Evolutionary conservation across 2,113 vertebrate species (phyloP).

Genomic region (Corynorhinus townsendii): DNA sequence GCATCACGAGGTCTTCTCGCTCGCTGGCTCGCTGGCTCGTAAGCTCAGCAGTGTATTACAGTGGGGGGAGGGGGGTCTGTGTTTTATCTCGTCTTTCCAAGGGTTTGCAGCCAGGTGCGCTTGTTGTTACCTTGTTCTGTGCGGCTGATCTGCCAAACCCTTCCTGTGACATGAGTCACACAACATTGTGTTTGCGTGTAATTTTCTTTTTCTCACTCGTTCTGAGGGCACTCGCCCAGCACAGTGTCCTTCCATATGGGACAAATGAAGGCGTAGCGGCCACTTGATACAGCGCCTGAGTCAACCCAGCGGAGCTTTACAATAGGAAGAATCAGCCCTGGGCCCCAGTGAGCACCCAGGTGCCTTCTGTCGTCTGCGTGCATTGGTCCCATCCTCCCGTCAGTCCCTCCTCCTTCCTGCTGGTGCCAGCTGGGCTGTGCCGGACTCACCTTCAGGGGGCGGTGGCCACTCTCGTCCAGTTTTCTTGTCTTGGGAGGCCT

Average conservation of each 20-base stretch:
- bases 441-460: fast-evolving
- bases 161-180: fast-evolving
- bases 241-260: neutral
- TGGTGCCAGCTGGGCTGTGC: neutral
- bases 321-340: fast-evolving
- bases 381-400: fast-evolving
- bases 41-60: neutral
- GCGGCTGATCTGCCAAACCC: neutral
- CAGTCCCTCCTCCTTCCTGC: neutral
- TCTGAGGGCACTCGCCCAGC: neutral
- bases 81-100: fast-evolving
- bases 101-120: too few species aligned
- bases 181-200: neutral
- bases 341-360: fast-evolving
- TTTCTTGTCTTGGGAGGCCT: too few species aligned
- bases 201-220: neutral
- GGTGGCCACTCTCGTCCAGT: neutral
- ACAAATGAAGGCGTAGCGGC: fast-evolving
- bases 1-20: neutral
- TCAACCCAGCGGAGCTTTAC: neutral
- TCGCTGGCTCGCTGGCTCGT: neutral
- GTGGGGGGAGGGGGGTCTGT: neutral
- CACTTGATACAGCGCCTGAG: fast-evolving
- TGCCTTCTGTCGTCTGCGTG: fast-evolving
- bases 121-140: fast-evolving